Conservation (phyloP, 2,113 vertebrate species). For the Andinoacara biseriatus region DNA sequence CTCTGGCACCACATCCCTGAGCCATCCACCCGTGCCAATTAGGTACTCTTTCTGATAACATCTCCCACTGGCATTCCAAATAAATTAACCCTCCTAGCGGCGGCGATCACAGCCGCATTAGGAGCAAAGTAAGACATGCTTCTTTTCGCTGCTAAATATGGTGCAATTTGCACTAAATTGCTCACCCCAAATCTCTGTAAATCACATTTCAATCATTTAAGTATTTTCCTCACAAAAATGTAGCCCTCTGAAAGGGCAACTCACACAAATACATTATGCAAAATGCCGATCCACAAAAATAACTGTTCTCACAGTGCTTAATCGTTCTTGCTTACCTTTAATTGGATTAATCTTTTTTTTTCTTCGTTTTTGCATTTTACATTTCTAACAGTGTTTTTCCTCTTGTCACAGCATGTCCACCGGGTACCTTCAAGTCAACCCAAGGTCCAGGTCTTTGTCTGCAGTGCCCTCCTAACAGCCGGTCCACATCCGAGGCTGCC, state of each 20-base stretch:
- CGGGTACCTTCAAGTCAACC: slow-evolving; percentile 94
- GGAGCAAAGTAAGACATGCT: not conserved
- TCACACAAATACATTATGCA: not conserved
- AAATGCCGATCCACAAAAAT: not conserved
- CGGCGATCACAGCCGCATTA: not conserved
- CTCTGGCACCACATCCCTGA: not conserved
- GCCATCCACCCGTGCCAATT: not conserved
- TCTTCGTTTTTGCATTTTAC: not conserved
- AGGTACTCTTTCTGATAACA: not conserved
- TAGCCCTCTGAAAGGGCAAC: not conserved
- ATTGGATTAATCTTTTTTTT: not conserved
- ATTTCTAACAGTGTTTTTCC: slow-evolving; percentile 15
- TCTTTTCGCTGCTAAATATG: not conserved
- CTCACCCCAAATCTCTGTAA: not conserved
- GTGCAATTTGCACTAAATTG: not conserved
- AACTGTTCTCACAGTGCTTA: not conserved
- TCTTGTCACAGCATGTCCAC: slow-evolving; percentile 88
- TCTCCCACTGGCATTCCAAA: not conserved
- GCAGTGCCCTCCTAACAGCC: slow-evolving; percentile 93
- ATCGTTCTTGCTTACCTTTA: not conserved
- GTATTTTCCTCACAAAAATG: not conserved
- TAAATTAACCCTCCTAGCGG: not conserved
- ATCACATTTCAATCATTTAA: not conserved
- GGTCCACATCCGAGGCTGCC: slow-evolving; percentile 89
- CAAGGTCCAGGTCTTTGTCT: slow-evolving; percentile 89